Evolutionary conservation across 64 coral and sea anemone species (phyloP).

Genomic region (Dendronephthya gigantea): DNA sequence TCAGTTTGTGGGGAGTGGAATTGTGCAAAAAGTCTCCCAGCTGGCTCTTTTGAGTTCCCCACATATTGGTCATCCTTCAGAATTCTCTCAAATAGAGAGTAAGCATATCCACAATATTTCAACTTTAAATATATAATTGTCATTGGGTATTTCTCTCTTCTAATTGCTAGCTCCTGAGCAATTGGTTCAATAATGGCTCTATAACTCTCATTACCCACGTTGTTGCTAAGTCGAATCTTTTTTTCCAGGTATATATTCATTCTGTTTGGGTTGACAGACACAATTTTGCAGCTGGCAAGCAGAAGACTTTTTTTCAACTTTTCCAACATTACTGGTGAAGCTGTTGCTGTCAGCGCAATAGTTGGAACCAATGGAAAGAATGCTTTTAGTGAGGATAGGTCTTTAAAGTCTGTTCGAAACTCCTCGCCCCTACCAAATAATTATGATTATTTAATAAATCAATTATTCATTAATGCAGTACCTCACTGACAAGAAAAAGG

Average conservation of each 20-base stretch:
- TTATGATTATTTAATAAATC: too few relatives aligned
- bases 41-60: conserved; percentile 15
- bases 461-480: neutral
- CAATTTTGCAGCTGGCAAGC: conserved; percentile 34
- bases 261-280: conserved; percentile 34
- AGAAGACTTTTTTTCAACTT: conserved; percentile 24
- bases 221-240: conserved; percentile 22
- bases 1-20: conserved; percentile 48
- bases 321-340: conserved; percentile 39
- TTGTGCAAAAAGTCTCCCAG: conserved; percentile 44
- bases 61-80: conserved; percentile 53
- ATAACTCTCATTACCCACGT: conserved; percentile 22
- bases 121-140: conserved; percentile 44
- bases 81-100: conserved; percentile 24
- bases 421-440: conserved; percentile 48
- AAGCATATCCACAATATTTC: conserved; percentile 38
- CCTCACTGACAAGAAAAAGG: too few relatives aligned
- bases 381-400: too few relatives aligned
- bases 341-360: conserved; percentile 52
- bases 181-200: conserved; percentile 22
- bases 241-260: conserved; percentile 35
- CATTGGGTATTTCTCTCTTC: conserved; percentile 16
- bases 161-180: too few relatives aligned
- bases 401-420: conserved; percentile 53
- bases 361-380: conserved; percentile 41